A percentile compares a stretch with the other conserved stretches of the same genome.
Evolutionary conservation across 2,888 invertebrate species (phyloP).

Genomic region (Orthosia incerta): DNA sequence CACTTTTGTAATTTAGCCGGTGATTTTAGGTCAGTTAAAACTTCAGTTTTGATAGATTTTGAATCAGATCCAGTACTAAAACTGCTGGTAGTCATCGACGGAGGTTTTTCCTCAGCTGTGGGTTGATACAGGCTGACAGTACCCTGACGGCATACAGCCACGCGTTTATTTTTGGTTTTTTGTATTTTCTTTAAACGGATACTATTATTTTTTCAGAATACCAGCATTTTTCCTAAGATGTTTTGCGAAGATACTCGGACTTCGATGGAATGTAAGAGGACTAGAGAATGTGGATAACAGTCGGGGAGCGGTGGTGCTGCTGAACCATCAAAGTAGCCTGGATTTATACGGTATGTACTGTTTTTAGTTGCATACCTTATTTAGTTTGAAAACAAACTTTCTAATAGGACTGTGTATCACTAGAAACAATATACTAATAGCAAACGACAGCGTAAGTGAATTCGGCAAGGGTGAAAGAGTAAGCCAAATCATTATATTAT

Average conservation of each 20-base stretch:
- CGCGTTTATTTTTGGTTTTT: neutral
- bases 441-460: too few species aligned
- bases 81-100: too few species aligned
- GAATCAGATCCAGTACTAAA: too few species aligned
- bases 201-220: constrained; percentile 85
- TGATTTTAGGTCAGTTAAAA: neutral
- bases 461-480: too few species aligned
- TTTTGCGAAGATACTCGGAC: constrained; percentile 92
- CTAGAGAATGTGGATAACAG: constrained; percentile 94
- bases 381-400: neutral
- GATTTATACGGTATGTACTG: constrained; percentile 94
- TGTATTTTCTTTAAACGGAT: neutral
- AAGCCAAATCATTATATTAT: too few species aligned
- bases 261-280: constrained; percentile 94
- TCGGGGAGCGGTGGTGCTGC: constrained; percentile 94
- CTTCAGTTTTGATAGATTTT: neutral
- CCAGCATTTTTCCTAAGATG: constrained; percentile 93
- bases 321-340: constrained; percentile 97
- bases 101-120: too few species aligned
- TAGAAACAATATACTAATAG: neutral
- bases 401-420: neutral
- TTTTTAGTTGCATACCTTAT: neutral
- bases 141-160: neutral
- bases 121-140: too few species aligned
- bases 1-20: neutral